phyloP scores from a whole-genome alignment of 2,888 invertebrate species.

The Heliconius sara region DNA sequence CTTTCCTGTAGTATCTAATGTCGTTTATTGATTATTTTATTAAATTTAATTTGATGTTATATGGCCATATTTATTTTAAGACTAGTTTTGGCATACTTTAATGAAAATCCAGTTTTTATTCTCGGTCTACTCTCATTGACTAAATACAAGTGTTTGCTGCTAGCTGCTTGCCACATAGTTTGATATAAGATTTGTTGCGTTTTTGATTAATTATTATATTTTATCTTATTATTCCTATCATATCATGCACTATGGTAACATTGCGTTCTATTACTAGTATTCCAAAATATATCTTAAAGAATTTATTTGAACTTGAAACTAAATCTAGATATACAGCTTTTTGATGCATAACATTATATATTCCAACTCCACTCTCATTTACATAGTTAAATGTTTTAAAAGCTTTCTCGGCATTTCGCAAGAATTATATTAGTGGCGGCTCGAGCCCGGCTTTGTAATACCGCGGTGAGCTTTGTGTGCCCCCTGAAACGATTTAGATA shows the following conservation, averaged over 20 bases:
- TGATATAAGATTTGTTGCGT: not conserved
- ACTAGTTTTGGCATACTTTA: not conserved
- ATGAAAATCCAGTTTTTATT: not conserved
- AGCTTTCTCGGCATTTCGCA: constrained; percentile 21
- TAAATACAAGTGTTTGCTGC: not conserved
- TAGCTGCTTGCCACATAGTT: not conserved
- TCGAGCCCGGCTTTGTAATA: constrained; percentile 7
- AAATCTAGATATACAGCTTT: not conserved
- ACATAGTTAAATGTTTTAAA: constrained; percentile 28
- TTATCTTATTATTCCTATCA: not conserved
- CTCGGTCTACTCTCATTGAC: not conserved
- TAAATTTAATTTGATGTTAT: not conserved
- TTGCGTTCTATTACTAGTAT: no score
- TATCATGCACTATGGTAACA: not conserved
- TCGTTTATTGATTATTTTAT: not conserved
- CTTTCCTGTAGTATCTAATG: not conserved
- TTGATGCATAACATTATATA: constrained; percentile 6
- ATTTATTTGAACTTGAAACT: not conserved
- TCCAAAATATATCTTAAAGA: not conserved
- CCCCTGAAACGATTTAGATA: constrained; percentile 4
- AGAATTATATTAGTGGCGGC: constrained; percentile 20
- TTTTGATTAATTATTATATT: no score
- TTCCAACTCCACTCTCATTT: constrained; percentile 14
- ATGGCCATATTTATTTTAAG: not conserved
- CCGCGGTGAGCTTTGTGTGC: constrained; percentile 11